Percentiles rank a stretch among this genome's conserved stretches.
Conservation (phyloP, 2,888 invertebrate genomes). For the Dione juno region DNA sequence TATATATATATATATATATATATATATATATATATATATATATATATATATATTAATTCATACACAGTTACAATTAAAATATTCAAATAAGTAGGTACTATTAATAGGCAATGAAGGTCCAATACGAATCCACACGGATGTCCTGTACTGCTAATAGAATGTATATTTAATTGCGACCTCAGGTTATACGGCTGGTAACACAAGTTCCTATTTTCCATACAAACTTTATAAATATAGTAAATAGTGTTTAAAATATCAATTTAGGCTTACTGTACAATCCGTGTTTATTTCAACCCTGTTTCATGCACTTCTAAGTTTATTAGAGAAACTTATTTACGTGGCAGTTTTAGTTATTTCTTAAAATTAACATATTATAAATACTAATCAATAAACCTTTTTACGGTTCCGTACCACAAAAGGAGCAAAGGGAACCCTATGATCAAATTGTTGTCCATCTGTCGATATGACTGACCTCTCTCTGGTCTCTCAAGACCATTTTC, state of each 20-base stretch:
- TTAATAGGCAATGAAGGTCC: constrained; percentile 49
- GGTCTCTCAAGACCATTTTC: too few relatives aligned
- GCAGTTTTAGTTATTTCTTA: too few relatives aligned
- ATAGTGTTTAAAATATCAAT: neutral
- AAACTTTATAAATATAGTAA: neutral
- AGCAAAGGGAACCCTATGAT: too few relatives aligned
- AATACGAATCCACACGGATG: constrained; percentile 53
- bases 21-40: too few relatives aligned
- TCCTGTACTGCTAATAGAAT: constrained; percentile 52
- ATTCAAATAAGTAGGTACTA: constrained; percentile 32
- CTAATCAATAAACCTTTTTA: too few relatives aligned
- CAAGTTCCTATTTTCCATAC: neutral
- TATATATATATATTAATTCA: constrained; percentile 40
- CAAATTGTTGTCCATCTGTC: too few relatives aligned
- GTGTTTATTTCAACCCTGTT: constrained; percentile 50
- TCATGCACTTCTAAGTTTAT: constrained; percentile 40
- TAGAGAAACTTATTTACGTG: too few relatives aligned
- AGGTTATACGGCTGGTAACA: constrained; percentile 40
- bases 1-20: too few relatives aligned
- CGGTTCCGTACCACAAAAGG: too few relatives aligned
- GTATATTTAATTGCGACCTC: constrained; percentile 53
- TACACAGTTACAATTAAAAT: constrained; percentile 26
- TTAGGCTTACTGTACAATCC: constrained; percentile 34
- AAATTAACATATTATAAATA: too few relatives aligned
- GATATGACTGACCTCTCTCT: too few relatives aligned